Evolutionary conservation across 2,888 invertebrate genomes (phyloP).

Genomic region (Tridacna gigas): DNA sequence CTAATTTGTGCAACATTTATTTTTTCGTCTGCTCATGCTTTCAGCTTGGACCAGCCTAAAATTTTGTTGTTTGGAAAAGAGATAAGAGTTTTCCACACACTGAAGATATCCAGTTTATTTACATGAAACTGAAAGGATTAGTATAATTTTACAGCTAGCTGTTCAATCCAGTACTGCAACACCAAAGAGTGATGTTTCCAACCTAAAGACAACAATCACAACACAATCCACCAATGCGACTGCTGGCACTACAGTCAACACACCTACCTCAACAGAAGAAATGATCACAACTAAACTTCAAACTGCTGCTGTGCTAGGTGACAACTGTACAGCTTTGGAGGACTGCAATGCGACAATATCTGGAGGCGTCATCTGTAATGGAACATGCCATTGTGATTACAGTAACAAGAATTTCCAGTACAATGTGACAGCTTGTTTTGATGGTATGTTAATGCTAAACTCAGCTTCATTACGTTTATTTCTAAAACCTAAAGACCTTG

Average conservation of each 20-base stretch:
- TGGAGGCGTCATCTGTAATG: slow-evolving; percentile 16
- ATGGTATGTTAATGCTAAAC: not conserved
- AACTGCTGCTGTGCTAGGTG: not conserved
- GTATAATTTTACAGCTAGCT: slow-evolving; percentile 12
- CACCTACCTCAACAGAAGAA: not conserved
- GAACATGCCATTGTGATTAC: slow-evolving; percentile 15
- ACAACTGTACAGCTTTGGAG: not conserved
- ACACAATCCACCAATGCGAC: not conserved
- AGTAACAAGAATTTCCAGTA: not conserved
- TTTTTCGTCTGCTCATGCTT: no score
- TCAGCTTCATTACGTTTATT: no score
- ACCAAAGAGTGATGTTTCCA: not conserved
- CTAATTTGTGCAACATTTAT: no score
- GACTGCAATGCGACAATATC: slow-evolving; percentile 7
- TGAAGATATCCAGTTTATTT: no score
- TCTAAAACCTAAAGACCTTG: no score
- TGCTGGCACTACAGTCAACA: not conserved
- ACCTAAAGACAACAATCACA: not conserved
- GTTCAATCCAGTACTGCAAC: not conserved
- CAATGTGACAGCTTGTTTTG: slow-evolving; percentile 11
- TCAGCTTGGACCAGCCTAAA: no score
- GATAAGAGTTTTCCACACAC: no score
- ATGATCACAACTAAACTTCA: not conserved
- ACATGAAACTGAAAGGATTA: no score
- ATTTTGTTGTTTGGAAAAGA: no score